Percentiles rank a stretch among this genome's conserved stretches.
phyloP scores from a whole-genome alignment of 64 coral and sea anemone species.

The Pocillopora damicornis region DNA sequence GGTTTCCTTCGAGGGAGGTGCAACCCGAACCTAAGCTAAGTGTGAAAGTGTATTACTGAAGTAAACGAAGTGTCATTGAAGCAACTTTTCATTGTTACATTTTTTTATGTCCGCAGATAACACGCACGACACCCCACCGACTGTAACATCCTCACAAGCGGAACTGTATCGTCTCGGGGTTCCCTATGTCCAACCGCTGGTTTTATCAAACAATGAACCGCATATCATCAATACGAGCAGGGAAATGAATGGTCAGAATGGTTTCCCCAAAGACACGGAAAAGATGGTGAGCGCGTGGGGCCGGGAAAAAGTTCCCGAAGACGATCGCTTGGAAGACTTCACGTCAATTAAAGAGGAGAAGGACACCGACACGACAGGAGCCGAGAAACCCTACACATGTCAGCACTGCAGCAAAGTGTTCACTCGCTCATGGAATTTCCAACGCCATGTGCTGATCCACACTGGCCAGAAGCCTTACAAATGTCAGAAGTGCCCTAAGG shows the following conservation, averaged over 20 bases:
- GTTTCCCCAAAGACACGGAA: conserved; percentile 30
- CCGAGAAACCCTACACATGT: conserved; percentile 86
- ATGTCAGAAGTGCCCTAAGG: conserved; percentile 96
- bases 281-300: conserved; percentile 16
- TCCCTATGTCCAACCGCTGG: conserved; percentile 30
- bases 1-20: background rate
- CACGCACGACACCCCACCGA: conserved; percentile 30
- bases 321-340: conserved; percentile 35
- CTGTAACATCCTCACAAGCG: conserved; percentile 18
- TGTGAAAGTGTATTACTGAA: background rate
- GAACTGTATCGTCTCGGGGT: conserved; percentile 11
- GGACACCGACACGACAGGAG: conserved; percentile 47
- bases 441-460: conserved; percentile 94
- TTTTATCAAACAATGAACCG: conserved; percentile 13
- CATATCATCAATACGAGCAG: conserved; percentile 23
- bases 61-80: background rate
- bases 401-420: conserved; percentile 98
- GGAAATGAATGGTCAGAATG: conserved; percentile 25
- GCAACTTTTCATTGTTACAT: background rate
- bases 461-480: conserved; percentile 98
- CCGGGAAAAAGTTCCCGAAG: background rate
- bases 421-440: conserved; percentile 98
- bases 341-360: conserved; percentile 79
- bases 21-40: background rate
- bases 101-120: background rate